Percentiles rank a stretch among this genome's conserved stretches.
phyloP scores from a whole-genome alignment of 2,888 invertebrate genomes.

The Carcina quercana region DNA sequence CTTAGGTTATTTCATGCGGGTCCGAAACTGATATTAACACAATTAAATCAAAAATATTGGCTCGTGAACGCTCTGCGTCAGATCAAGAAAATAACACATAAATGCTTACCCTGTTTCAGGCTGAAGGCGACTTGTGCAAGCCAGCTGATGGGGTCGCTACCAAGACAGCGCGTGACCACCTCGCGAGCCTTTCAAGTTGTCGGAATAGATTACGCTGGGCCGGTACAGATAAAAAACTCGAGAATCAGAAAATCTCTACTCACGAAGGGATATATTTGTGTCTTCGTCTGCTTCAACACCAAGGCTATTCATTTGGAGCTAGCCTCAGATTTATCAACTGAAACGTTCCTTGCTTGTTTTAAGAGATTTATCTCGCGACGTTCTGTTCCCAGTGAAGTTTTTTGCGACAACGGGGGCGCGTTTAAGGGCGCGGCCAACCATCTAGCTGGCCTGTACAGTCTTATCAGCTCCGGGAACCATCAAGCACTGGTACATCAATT shows the following conservation, averaged over 20 bases:
- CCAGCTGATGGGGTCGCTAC: conserved; percentile 5
- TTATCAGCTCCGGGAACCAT: neutral
- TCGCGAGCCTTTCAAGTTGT: neutral
- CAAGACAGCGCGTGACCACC: conserved; percentile 1
- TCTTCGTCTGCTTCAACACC: conserved; percentile 2
- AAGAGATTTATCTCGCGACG: conserved; percentile 12
- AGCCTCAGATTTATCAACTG: conserved; percentile 5
- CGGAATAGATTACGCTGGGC: conserved; percentile 6
- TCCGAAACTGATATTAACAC: neutral
- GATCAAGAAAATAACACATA: conserved; percentile 1
- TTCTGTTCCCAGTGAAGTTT: conserved; percentile 10
- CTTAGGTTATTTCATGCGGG: neutral
- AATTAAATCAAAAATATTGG: conserved; percentile 3
- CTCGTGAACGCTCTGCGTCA: neutral
- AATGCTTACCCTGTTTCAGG: conserved; percentile 5
- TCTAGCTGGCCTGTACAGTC: neutral
- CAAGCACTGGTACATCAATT: neutral
- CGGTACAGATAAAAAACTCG: neutral
- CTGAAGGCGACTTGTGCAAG: neutral
- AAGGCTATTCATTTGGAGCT: conserved; percentile 5
- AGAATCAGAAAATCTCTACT: neutral
- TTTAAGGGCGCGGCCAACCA: conserved; percentile 12
- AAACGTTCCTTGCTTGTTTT: conserved; percentile 13
- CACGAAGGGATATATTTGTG: conserved; percentile 3
- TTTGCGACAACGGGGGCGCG: conserved; percentile 14